Conservation (phyloP, 2,888 invertebrate genomes). For the Ophion slaviceki region DNA sequence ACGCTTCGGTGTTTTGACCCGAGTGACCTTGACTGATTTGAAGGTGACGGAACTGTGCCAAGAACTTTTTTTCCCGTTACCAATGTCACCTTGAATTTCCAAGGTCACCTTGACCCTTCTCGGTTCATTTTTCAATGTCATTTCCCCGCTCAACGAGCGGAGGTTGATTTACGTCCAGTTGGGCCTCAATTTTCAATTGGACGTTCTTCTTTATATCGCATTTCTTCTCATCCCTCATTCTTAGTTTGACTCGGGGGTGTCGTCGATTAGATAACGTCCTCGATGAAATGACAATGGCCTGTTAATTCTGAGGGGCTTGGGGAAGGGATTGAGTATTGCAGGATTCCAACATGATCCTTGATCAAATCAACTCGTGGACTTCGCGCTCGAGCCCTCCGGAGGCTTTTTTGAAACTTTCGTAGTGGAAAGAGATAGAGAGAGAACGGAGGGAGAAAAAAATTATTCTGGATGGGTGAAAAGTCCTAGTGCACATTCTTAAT, state of each 20-base stretch:
- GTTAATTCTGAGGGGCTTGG: not conserved
- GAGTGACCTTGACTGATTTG: too few species aligned
- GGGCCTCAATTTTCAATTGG: too few species aligned
- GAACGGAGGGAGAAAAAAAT: constrained; percentile 6
- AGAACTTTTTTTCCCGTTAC: not conserved
- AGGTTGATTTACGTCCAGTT: too few species aligned
- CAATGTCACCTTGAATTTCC: not conserved
- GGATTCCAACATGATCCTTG: constrained; percentile 8
- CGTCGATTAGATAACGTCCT: not conserved
- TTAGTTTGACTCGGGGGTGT: not conserved
- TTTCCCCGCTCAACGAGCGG: too few species aligned
- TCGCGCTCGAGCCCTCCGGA: not conserved
- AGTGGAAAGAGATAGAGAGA: not conserved
- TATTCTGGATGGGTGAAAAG: constrained; percentile 2
- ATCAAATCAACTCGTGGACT: not conserved
- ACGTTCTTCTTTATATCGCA: too few species aligned
- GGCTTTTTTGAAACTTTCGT: constrained; percentile 6
- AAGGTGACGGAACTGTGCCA: too few species aligned
- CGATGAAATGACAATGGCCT: constrained; percentile 9
- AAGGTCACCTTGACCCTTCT: too few species aligned
- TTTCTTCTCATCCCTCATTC: not conserved
- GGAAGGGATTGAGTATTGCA: not conserved
- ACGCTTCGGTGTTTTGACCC: not conserved
- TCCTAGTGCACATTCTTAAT: constrained; percentile 58
- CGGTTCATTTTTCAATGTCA: too few species aligned